Evolutionary conservation across 2,888 invertebrate genomes (phyloP).

Genomic region (Pollenia labialis): DNA sequence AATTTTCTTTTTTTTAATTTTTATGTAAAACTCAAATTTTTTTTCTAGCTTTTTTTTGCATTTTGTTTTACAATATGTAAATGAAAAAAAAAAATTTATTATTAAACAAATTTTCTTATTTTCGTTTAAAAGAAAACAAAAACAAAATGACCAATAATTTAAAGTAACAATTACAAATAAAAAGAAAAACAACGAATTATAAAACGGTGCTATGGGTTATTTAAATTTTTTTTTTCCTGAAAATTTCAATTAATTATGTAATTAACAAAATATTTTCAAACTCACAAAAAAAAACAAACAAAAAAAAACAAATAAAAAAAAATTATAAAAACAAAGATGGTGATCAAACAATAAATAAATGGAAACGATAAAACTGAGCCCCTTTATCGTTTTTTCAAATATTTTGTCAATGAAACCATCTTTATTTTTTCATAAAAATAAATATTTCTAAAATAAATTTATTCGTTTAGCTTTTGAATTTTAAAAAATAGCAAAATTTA

Average conservation of each 20-base stretch:
- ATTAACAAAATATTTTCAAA: not conserved
- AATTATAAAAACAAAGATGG: conserved; percentile 49
- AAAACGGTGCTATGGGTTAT: conserved; percentile 70
- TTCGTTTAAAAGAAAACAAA: not conserved
- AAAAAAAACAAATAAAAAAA: not conserved
- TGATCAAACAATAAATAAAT: conserved; percentile 59
- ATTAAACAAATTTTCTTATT: not conserved
- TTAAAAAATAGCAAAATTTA: not conserved
- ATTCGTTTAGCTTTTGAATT: not conserved
- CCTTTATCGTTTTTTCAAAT: conserved; percentile 81
- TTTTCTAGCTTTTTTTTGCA: not conserved
- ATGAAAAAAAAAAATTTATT: not conserved
- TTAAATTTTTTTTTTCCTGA: conserved; percentile 28
- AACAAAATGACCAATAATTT: conserved; percentile 67
- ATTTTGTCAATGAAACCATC: conserved; percentile 62
- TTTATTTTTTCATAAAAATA: not conserved
- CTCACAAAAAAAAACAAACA: not conserved
- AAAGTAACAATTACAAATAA: conserved; percentile 13
- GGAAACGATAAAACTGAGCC: conserved; percentile 82
- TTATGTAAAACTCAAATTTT: not conserved
- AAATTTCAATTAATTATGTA: conserved; percentile 37
- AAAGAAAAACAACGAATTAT: conserved; percentile 68
- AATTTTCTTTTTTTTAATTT: not conserved
- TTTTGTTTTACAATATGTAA: not conserved
- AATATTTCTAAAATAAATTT: not conserved